These are phyloP conservation scores for Sarcophilus harrisii DNA, from an alignment of 2,797 vertebrate genomes.

Conservation along the genomic window DNA sequence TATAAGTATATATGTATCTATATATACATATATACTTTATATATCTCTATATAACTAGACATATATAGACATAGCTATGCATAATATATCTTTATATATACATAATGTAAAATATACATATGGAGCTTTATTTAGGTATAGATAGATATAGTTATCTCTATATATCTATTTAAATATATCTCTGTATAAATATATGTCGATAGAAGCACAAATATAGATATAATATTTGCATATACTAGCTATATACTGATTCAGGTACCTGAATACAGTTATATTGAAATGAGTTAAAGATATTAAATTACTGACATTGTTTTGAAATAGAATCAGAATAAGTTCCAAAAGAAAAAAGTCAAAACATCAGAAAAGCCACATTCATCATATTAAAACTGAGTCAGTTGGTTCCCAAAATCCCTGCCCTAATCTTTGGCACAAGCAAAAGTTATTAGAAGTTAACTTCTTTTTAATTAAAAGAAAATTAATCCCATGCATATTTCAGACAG, in stretches of 20 bases:
- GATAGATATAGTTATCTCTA: not conserved
- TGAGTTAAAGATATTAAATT: constrained; percentile 28
- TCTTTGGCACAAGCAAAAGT: not conserved
- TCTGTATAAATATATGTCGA: not conserved
- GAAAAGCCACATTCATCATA: not conserved
- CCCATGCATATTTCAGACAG: not conserved
- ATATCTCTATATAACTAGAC: too few relatives aligned
- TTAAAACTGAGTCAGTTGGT: constrained; percentile 8
- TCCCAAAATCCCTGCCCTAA: constrained; percentile 38
- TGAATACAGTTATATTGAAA: not conserved
- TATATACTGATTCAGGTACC: constrained; percentile 16
- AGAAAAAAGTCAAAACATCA: constrained; percentile 7
- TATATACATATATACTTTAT: too few relatives aligned
- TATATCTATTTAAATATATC: not conserved
- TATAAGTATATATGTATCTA: not conserved
- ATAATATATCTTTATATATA: too few relatives aligned
- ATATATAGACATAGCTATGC: not conserved
- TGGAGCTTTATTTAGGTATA: too few relatives aligned
- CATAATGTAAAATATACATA: not conserved
- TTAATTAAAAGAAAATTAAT: constrained; percentile 38
- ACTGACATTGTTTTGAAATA: not conserved
- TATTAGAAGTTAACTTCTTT: constrained; percentile 27
- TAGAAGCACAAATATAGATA: not conserved
- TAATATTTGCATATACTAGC: not conserved
- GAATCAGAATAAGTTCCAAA: constrained; percentile 5